Base-by-base conservation (phyloP, 2,797 vertebrate genomes). In the Octomys mimax region DNA sequence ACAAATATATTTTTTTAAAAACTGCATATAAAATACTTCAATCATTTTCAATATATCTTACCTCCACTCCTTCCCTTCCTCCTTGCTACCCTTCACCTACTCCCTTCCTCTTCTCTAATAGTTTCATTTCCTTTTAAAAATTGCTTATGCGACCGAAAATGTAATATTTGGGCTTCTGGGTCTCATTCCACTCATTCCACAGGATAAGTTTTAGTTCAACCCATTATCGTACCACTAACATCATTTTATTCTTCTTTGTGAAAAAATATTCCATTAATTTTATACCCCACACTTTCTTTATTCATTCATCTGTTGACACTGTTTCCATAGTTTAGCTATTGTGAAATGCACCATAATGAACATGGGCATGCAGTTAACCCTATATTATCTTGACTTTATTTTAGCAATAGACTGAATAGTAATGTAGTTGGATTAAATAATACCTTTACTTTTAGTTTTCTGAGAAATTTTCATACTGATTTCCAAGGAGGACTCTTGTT, bases 401-500 rank as follows among this genome's bases (percentile, higher is more conserved):
- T 77, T 77, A 26, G 24, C 13, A 77, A 77, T 31, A 49, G 49
- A 31, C 26, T 49, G 24, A 77, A 77, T 3, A 46, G 26, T 75
- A 26, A 49, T 31, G 18, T 49, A 49, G 13, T 28, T 49, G 42
- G 26, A 77, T 77, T 14, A 31, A 77, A 39, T 7, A 49, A 46
- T 14, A 75, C 4, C 12, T 75, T 13, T 26, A 77, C 7, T 49
- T 77, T 77, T 31, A 31, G 14, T 26, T 28, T 77, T 28, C 11
- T 31, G 42, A 46, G 26, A 13, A 49, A 49, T 49, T 49, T 31
- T 28, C 26, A 31, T 42, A 73, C 39, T 42, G 21, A 26, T 49
- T 77, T 77, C 26, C 26, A 77, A 77, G 13, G 73, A 77, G 42
- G 46, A 49, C 42, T 77, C 98, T 98, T 98, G 97, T 98, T 99